Conservation (phyloP, 2,113 vertebrate genomes). For the Osmerus mordax region DNA sequence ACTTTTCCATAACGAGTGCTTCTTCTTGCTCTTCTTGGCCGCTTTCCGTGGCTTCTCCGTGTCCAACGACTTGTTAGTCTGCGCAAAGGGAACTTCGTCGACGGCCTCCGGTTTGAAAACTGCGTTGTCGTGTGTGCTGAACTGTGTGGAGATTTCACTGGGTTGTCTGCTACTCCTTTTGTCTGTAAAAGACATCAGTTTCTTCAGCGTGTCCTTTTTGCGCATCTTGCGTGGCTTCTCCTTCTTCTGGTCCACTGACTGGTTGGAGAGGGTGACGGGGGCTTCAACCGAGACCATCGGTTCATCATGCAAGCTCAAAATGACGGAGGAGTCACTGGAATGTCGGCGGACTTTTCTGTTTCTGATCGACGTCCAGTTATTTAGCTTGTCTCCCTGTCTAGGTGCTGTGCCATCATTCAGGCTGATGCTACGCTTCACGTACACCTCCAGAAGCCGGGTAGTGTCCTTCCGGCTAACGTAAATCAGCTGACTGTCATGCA, state of each 20-base stretch:
- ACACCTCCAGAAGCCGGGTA: constrained; percentile 73
- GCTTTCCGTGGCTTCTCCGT: constrained; percentile 23
- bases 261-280: not conserved
- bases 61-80: not conserved
- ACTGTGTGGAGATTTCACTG: constrained; percentile 61
- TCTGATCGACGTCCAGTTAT: constrained; percentile 39
- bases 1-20: constrained; percentile 66
- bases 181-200: constrained; percentile 41
- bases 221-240: too few species aligned
- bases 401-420: constrained; percentile 43
- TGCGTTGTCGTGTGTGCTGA: not conserved
- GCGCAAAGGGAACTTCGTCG: accelerated
- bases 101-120: accelerated
- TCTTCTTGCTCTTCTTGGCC: constrained; percentile 64
- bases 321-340: constrained; percentile 62
- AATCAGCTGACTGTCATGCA: constrained; percentile 55
- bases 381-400: not conserved
- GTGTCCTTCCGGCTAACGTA: constrained; percentile 66
- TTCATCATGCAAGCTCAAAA: not conserved
- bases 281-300: not conserved
- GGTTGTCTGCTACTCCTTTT: constrained; percentile 46
- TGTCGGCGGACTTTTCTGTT: constrained; percentile 40
- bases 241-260: too few species aligned
- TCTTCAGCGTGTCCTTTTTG: not conserved
- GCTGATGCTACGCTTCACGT: constrained; percentile 74